phyloP scores from a whole-genome alignment of 2,888 invertebrate genomes.

The Neocrepidodera transversa region DNA sequence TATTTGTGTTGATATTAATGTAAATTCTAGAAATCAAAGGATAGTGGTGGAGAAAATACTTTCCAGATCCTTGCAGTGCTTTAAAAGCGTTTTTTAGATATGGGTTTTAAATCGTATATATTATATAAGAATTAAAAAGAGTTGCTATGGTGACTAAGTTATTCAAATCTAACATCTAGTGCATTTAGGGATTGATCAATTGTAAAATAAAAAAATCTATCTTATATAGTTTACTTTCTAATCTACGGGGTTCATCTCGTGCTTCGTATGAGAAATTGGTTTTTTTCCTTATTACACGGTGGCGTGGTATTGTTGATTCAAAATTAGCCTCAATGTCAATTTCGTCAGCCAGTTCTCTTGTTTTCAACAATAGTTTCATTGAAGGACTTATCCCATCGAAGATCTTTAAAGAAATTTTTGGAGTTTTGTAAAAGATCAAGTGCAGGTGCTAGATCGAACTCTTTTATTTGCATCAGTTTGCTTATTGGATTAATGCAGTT shows the following conservation, averaged over 20 bases:
- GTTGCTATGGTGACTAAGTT: not conserved
- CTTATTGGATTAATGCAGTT: slow-evolving; percentile 38
- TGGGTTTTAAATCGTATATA: too few relatives aligned
- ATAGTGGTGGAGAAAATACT: too few relatives aligned
- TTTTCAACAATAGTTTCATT: not conserved
- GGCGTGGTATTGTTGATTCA: slow-evolving; percentile 20
- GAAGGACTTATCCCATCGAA: not conserved
- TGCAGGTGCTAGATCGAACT: slow-evolving; percentile 37
- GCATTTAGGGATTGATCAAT: not conserved
- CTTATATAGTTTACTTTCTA: too few relatives aligned
- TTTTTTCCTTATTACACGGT: slow-evolving; percentile 16
- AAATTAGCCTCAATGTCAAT: slow-evolving; percentile 6
- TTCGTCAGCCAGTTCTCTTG: not conserved
- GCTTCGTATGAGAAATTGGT: slow-evolving; percentile 2
- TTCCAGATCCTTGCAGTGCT: too few relatives aligned
- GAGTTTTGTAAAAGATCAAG: slow-evolving; percentile 40
- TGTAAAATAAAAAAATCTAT: too few relatives aligned
- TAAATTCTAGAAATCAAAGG: too few relatives aligned
- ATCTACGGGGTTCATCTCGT: too few relatives aligned
- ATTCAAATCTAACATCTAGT: not conserved
- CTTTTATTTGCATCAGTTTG: slow-evolving; percentile 40
- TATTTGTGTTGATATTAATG: too few relatives aligned
- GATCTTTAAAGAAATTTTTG: slow-evolving; percentile 41
- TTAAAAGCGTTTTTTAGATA: too few relatives aligned
- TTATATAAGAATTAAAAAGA: too few relatives aligned